Percentiles rank a stretch among this genome's conserved stretches.
These are phyloP conservation scores for Gymnobelideus leadbeateri DNA, from an alignment of 2,113 vertebrate species.

Conservation along the genomic window DNA sequence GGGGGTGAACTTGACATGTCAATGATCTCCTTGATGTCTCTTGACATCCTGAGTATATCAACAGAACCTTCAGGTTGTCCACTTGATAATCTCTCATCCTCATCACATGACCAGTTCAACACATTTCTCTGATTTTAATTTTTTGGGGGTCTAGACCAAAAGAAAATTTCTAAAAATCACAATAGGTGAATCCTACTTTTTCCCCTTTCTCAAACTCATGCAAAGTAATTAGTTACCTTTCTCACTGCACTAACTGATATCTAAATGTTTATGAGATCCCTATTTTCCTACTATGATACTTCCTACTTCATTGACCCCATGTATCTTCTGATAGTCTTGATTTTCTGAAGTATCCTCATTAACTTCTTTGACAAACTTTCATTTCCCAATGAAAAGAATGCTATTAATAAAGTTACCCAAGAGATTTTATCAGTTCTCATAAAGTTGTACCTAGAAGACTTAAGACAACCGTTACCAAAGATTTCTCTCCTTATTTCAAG, in stretches of 20 bases:
- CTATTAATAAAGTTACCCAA: neutral
- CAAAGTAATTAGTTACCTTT: conserved; percentile 13
- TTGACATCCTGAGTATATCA: neutral
- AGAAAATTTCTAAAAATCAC: neutral
- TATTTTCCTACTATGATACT: neutral
- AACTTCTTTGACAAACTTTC: neutral
- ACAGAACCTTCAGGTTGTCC: neutral
- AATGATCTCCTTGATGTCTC: neutral
- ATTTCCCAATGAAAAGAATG: neutral
- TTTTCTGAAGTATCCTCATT: conserved; percentile 43
- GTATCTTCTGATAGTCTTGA: conserved; percentile 50
- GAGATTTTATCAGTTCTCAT: neutral
- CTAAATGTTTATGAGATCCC: conserved; percentile 35
- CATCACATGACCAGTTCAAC: neutral
- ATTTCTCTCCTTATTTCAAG: neutral
- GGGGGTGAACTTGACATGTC: neutral
- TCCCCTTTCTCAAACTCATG: neutral
- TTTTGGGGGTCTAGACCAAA: neutral
- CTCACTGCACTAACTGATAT: conserved; percentile 44
- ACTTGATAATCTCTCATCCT: neutral
- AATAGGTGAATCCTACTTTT: neutral
- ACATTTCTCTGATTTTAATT: neutral
- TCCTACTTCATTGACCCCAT: conserved; percentile 26
- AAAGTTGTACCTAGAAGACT: neutral
- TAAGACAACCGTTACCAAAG: neutral